Evolutionary conservation across 2,888 invertebrate genomes (phyloP), one percentile per base, ranked within the genome.

Genomic region (Morpho deidamia): DNA sequence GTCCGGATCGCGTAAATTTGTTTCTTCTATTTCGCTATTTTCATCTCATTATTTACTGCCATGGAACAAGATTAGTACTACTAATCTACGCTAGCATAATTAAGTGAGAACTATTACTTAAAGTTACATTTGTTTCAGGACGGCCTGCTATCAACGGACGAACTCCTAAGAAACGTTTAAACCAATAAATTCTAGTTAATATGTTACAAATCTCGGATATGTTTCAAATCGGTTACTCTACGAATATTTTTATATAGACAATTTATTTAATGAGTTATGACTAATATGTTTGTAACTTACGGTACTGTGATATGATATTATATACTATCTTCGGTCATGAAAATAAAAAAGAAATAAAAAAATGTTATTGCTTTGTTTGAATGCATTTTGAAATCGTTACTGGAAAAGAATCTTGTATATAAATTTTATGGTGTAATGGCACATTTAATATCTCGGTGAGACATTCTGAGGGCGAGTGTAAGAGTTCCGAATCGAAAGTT

Each of bases 91-190:
- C 23, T 23, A 23, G 23, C 5, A 23, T 23, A 23, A 23, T 23
- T 23, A 5, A 23, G 23, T 2, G 1, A 23, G 4, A 5, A 23
- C 23, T 23, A 23, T 23, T 23, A 23, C 23, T 23, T 2, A 23
- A 23, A 23, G 23, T 23, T 5, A 40, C 55, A 60, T 65, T 77
- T 73, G 59, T 87, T 90, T 42, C 90, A 92, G 83, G 92, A 92
- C 64, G 91, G 91, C 45, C 79, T 89, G 74, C 80, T 92, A 40
- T 83, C 91, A 55, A 76, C 91, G 32, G 91, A 91, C 14, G 92
- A 92, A 71, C 79, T 92, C 38, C 83, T 91, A 62, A 83, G 90
- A 72, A 90, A 87, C 71, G 75, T 76, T 63, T 86, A 84, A 82
- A 70, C 34, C 48, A 44, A 58, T 70, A 61, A 50, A 47, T 42